Base-by-base conservation (phyloP, 2,888 invertebrate genomes). In the Folsomia manolachei region DNA sequence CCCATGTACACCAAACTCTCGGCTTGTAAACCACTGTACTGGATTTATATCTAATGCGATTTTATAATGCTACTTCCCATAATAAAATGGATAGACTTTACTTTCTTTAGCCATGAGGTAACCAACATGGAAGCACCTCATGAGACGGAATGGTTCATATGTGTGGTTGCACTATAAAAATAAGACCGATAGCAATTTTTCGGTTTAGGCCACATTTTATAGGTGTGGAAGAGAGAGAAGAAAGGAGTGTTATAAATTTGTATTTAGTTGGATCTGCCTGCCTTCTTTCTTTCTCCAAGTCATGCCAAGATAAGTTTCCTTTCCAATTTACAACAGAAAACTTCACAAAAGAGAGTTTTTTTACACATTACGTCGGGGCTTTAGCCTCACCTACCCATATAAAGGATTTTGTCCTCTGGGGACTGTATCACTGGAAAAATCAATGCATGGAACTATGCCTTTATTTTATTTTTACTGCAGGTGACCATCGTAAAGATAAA, bases 241-340 rank as follows among this genome's bases (percentile, higher is more conserved):
- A 39, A 39, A 39, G 51, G 66, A 24, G 51, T 24, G 52, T 18
- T 52, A 66, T 66, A 66, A 66, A 66, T 66, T 66, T 66, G 64
- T 66, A 66, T 66, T 66, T 66, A 39, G 66, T 39, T 39, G 4
- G 39, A 39, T 14, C n/a, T n/a, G n/a, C n/a, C 64, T 23, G 2
- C 4, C 9, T 26, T 51, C 52, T 51, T 1, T 51, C 66, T 64
- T 26, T 27, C 27, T 39, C 66, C 27, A 66, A 66, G 52, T 52
- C 52, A 25, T 67, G 71, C 61, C 71, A 67, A 27, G 18, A 19
- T 19, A 27, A 66, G 39, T 65, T 67, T 67, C 39, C 52, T 62
- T 61, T 52, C 61, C 71, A 71, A 71, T 71, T 71, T 71, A 66
- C 61, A 71, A 62, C 67, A 39, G 21, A 39, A 60, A 60, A 24